These are phyloP conservation scores for Tragelaphus imberbis DNA, from an alignment of 2,113 vertebrate genomes.

Conservation along the genomic window DNA sequence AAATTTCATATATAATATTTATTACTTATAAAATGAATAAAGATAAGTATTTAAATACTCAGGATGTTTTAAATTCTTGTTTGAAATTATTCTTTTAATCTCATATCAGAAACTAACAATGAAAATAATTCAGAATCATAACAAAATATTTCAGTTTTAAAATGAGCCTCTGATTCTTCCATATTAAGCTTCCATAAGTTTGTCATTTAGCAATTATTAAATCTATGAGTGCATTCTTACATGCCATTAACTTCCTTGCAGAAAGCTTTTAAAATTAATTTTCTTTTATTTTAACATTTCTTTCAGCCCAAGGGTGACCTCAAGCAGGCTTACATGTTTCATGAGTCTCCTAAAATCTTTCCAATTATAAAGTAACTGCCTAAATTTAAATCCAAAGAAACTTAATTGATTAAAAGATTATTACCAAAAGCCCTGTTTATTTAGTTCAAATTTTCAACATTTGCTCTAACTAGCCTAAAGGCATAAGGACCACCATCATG, in stretches of 20 bases:
- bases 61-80: not conserved
- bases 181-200: not conserved
- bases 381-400: conserved; percentile 47
- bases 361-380: conserved; percentile 38
- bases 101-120: not conserved
- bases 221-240: not conserved
- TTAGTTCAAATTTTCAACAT: conserved; percentile 36
- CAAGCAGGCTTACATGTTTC: conserved; percentile 5
- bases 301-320: conserved; percentile 15
- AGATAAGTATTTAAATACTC: conserved; percentile 7
- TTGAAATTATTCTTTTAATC: conserved; percentile 12
- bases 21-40: conserved; percentile 11
- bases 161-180: not conserved
- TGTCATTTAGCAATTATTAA: conserved; percentile 14
- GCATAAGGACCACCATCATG: not conserved
- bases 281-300: conserved; percentile 43
- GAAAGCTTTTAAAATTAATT: conserved; percentile 42
- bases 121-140: not conserved
- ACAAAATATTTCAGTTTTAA: conserved; percentile 16
- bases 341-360: conserved; percentile 44
- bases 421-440: conserved; percentile 14
- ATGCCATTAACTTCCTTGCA: not conserved
- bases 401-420: conserved; percentile 49
- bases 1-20: not conserved
- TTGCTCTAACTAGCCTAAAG: conserved; percentile 17